phyloP scores from a whole-genome alignment of 30 jellyfish, hydroid and myxozoan species.

The Pseudorhiza aurosa region DNA sequence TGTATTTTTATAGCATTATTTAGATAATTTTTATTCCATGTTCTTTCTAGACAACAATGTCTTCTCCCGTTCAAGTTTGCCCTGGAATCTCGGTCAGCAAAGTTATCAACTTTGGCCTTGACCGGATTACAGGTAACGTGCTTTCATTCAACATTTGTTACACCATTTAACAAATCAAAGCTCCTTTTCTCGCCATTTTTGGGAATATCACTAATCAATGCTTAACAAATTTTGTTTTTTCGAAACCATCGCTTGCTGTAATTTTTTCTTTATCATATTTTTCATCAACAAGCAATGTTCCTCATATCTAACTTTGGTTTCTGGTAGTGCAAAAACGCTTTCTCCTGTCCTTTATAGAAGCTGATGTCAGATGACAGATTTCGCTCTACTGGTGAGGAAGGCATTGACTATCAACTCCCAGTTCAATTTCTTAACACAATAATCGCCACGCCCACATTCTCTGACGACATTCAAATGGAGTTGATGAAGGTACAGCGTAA shows the following conservation, averaged over 20 bases:
- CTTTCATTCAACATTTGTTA: too few relatives aligned
- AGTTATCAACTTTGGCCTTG: conserved; percentile 92
- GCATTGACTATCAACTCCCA: conserved; percentile 80
- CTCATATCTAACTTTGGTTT: too few relatives aligned
- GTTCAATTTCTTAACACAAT: conserved; percentile 91
- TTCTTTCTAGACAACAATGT: conserved; percentile 83
- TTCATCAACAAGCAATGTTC: too few relatives aligned
- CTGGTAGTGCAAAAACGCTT: too few relatives aligned
- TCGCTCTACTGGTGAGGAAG: conserved; percentile 86
- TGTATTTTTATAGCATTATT: too few relatives aligned
- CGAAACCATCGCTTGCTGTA: too few relatives aligned
- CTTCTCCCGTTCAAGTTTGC: conserved; percentile 96
- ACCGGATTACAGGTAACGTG: conserved; percentile 97
- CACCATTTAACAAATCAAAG: too few relatives aligned
- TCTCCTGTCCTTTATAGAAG: conserved; percentile 63
- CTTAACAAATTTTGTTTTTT: too few relatives aligned
- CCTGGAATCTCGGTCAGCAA: conserved; percentile 94
- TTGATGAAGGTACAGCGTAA: conserved; percentile 83
- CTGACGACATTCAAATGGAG: conserved; percentile 95
- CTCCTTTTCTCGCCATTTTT: too few relatives aligned
- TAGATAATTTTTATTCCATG: background rate
- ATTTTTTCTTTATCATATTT: too few relatives aligned
- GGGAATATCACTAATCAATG: too few relatives aligned
- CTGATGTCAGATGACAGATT: conserved; percentile 94
- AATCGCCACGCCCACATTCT: conserved; percentile 82